Percentiles rank a stretch among this genome's conserved stretches.
Evolutionary conservation across 2,888 invertebrate genomes (phyloP).

Genomic region (Agonum fuliginosum): DNA sequence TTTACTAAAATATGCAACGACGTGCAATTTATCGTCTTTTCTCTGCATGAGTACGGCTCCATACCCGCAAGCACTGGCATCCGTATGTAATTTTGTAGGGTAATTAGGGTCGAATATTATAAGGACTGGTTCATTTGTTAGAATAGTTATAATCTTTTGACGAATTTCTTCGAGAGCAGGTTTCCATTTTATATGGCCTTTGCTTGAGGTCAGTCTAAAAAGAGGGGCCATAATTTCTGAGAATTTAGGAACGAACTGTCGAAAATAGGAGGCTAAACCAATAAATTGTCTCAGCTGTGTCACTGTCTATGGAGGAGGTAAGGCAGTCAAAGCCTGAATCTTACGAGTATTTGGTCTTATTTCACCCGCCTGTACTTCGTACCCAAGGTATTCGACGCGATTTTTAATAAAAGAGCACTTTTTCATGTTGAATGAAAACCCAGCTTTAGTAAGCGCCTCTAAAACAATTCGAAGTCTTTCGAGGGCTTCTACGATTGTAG

Average conservation of each 20-base stretch:
- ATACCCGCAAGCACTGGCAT: slow-evolving; percentile 46
- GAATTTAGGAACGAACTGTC: neutral
- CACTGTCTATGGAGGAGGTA: neutral
- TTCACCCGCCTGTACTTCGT: slow-evolving; percentile 34
- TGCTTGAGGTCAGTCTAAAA: neutral
- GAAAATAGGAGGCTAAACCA: slow-evolving; percentile 8
- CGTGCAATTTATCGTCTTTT: slow-evolving; percentile 31
- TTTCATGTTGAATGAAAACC: slow-evolving; percentile 14
- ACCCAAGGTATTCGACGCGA: slow-evolving; percentile 42
- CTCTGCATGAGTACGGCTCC: slow-evolving; percentile 37
- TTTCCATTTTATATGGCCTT: neutral
- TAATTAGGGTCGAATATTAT: slow-evolving; percentile 38
- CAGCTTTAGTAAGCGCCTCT: neutral
- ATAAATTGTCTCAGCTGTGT: slow-evolving; percentile 16
- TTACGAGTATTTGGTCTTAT: slow-evolving; percentile 23
- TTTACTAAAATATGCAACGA: slow-evolving; percentile 53
- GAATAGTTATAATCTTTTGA: neutral
- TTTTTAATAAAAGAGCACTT: slow-evolving; percentile 47
- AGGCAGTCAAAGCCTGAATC: neutral
- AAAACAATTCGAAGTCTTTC: neutral
- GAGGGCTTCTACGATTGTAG: neutral
- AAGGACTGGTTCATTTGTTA: slow-evolving; percentile 1
- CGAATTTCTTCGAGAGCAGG: neutral
- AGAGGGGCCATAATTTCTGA: neutral
- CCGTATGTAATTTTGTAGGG: slow-evolving; percentile 47